A percentile compares a stretch with the other conserved stretches of the same genome.
phyloP scores from a whole-genome alignment of 2,888 invertebrate species.

The Lepas anatifera region DNA sequence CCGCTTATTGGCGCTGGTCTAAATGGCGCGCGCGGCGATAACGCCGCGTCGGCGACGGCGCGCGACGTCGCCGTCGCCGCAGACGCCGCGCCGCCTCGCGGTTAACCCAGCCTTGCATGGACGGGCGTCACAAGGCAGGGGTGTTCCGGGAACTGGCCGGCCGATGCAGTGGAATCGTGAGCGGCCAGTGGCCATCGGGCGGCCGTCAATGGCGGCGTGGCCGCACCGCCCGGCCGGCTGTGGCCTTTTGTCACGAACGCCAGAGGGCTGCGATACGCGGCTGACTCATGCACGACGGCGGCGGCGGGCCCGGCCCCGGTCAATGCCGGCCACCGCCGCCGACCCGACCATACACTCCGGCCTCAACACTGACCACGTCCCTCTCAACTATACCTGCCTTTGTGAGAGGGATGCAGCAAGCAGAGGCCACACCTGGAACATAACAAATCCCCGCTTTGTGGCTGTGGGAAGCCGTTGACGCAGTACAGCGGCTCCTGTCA shows the following conservation, averaged over 20 bases:
- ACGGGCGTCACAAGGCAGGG: not conserved
- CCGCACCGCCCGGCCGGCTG: not conserved
- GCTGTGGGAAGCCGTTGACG: too few relatives aligned
- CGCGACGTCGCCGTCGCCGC: not conserved
- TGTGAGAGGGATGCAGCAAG: too few relatives aligned
- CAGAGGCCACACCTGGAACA: too few relatives aligned
- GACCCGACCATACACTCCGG: too few relatives aligned
- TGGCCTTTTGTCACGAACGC: not conserved
- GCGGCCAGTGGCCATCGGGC: not conserved
- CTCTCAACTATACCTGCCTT: too few relatives aligned
- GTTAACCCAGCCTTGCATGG: slow-evolving; percentile 35
- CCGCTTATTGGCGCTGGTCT: not conserved
- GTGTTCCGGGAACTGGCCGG: slow-evolving; percentile 13
- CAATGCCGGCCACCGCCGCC: too few relatives aligned
- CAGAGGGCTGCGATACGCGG: too few relatives aligned
- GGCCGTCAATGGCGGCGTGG: not conserved
- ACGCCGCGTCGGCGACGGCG: not conserved
- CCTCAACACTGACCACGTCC: too few relatives aligned
- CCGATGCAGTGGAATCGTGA: slow-evolving; percentile 9
- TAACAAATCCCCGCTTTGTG: too few relatives aligned
- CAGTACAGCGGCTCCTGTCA: too few relatives aligned
- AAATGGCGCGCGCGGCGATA: not conserved
- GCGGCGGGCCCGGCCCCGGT: too few relatives aligned
- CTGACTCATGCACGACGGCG: too few relatives aligned
- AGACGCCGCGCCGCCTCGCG: slow-evolving; percentile 26